A percentile compares a stretch with the other conserved stretches of the same genome.
Conservation (phyloP, 1,140 invertebrate genomes). For the Bombus waltoni region DNA sequence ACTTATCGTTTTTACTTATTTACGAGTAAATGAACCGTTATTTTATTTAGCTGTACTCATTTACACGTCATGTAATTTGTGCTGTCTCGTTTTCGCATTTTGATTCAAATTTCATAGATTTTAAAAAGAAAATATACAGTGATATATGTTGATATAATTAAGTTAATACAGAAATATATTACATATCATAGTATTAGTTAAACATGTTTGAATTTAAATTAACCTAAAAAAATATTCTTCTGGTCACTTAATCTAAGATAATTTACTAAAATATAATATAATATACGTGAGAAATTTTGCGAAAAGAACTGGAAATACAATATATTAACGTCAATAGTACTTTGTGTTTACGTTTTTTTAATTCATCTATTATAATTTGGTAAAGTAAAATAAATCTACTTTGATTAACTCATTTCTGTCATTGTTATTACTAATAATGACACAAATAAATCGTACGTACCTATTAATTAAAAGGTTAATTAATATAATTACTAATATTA, state of each 20-base stretch:
- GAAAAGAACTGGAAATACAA: neutral
- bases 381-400: neutral
- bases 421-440: neutral
- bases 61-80: neutral
- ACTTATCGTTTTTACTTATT: neutral
- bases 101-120: neutral
- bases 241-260: neutral
- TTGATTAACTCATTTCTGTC: neutral
- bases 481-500: neutral
- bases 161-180: neutral
- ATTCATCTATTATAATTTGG: neutral
- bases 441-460: conserved; percentile 23
- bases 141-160: neutral
- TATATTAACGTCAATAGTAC: neutral
- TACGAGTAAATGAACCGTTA: neutral
- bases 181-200: neutral
- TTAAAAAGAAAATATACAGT: neutral
- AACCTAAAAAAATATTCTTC: neutral
- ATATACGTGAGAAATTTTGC: neutral
- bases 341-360: neutral
- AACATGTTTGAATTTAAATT: neutral
- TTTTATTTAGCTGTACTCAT: neutral
- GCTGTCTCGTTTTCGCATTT: neutral
- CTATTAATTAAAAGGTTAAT: neutral
- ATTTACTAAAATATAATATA: neutral